Conservation (phyloP, 1,140 invertebrate species). For the Leptopilina clavipes region DNA sequence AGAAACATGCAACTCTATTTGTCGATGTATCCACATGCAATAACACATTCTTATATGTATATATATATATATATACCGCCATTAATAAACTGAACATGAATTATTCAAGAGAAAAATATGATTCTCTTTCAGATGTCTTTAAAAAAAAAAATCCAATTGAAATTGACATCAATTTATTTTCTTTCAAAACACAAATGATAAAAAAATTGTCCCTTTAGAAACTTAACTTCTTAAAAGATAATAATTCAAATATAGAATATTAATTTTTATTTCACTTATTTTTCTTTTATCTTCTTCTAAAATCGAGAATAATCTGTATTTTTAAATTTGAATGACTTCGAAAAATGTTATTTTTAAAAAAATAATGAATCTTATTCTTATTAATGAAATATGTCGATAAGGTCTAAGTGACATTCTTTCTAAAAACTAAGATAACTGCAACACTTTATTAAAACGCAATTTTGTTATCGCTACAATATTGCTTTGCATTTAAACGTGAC, state of each 20-base stretch:
- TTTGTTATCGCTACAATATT: constrained; percentile 9
- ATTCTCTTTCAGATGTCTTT: not conserved
- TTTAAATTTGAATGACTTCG: not conserved
- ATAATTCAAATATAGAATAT: no score
- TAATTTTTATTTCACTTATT: no score
- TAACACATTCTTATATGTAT: not conserved
- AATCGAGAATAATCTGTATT: no score
- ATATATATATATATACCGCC: constrained; percentile 1
- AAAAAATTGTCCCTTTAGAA: no score
- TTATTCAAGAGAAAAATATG: constrained; percentile 16
- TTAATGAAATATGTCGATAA: not conserved
- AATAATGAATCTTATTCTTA: not conserved
- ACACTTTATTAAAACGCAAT: not conserved
- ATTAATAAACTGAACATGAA: constrained; percentile 20
- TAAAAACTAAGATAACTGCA: constrained; percentile 24
- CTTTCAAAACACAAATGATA: no score
- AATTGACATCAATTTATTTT: not conserved
- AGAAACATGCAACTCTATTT: constrained; percentile 24
- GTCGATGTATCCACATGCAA: not conserved
- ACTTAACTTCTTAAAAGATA: no score
- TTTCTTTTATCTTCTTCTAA: no score
- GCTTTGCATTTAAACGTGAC: constrained; percentile 19
- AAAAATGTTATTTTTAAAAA: not conserved
- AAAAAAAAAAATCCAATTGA: constrained; percentile 7
- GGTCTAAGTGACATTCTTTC: not conserved